Conservation (phyloP, 2,888 invertebrate species). For the Ectemnius lituratus region DNA sequence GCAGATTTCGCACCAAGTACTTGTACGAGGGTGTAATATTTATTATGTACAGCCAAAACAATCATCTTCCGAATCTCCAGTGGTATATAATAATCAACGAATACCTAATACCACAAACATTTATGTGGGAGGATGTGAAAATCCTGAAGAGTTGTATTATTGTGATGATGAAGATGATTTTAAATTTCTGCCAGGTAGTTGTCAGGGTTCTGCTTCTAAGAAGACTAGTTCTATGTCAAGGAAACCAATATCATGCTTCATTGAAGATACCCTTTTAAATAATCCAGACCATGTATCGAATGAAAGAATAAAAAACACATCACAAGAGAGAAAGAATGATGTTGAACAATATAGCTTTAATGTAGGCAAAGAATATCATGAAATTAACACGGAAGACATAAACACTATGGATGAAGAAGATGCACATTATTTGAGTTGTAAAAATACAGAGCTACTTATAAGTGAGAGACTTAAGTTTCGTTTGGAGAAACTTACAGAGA, state of each 20-base stretch:
- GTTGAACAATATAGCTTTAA: neutral
- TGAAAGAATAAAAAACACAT: neutral
- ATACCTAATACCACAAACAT: no score
- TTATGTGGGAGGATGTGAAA: slow-evolving; percentile 34
- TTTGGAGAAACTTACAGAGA: slow-evolving; percentile 65
- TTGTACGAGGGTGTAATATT: slow-evolving; percentile 19
- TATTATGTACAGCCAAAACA: slow-evolving; percentile 19
- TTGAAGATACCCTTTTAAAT: slow-evolving; percentile 7
- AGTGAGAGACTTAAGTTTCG: slow-evolving; percentile 58
- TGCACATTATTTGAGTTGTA: slow-evolving; percentile 6
- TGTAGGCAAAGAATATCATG: neutral
- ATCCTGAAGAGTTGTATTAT: slow-evolving; percentile 1
- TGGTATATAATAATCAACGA: neutral
- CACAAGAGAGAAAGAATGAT: neutral
- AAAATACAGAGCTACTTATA: slow-evolving; percentile 50
- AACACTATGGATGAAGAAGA: neutral
- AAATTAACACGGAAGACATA: neutral
- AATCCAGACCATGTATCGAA: neutral
- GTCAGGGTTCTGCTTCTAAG: no score
- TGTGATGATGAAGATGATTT: slow-evolving; percentile 6
- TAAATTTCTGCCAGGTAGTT: neutral
- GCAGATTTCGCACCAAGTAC: slow-evolving; percentile 48
- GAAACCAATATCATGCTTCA: slow-evolving; percentile 16
- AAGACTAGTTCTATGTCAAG: neutral
- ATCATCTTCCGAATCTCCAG: no score